Conservation (phyloP, 2,888 invertebrate genomes). For the Periphyllus acericola region DNA sequence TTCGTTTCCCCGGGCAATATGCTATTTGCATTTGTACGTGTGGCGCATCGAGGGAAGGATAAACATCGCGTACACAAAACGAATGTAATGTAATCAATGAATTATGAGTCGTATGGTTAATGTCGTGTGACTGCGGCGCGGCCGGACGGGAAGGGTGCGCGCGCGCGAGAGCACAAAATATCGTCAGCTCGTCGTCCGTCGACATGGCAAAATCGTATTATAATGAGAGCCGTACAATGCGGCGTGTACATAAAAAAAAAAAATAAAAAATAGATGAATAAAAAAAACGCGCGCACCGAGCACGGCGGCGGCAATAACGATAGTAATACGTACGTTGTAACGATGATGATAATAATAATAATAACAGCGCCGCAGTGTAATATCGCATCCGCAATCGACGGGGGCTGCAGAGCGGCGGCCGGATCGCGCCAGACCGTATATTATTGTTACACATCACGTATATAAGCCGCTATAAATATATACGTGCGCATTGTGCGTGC, state of each 20-base stretch:
- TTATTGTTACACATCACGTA: not conserved
- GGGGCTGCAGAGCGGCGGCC: not conserved
- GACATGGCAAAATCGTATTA: constrained; percentile 3
- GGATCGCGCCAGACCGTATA: not conserved
- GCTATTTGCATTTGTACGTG: not conserved
- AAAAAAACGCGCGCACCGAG: not conserved
- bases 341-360: not conserved
- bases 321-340: too few species aligned
- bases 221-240: not conserved
- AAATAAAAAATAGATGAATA: not conserved
- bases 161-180: not conserved
- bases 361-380: not conserved
- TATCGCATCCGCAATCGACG: not conserved
- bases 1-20: not conserved
- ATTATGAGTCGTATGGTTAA: constrained; percentile 44
- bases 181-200: not conserved
- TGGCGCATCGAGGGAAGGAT: constrained; percentile 11
- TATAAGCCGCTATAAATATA: too few species aligned
- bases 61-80: not conserved
- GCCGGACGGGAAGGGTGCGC: constrained; percentile 22
- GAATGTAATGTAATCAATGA: constrained; percentile 29
- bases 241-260: not conserved
- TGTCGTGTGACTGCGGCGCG: constrained; percentile 32
- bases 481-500: not conserved
- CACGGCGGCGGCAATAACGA: not conserved